Base-by-base conservation (phyloP, 2,113 vertebrate species). In the Myrmecophaga tridactyla region DNA sequence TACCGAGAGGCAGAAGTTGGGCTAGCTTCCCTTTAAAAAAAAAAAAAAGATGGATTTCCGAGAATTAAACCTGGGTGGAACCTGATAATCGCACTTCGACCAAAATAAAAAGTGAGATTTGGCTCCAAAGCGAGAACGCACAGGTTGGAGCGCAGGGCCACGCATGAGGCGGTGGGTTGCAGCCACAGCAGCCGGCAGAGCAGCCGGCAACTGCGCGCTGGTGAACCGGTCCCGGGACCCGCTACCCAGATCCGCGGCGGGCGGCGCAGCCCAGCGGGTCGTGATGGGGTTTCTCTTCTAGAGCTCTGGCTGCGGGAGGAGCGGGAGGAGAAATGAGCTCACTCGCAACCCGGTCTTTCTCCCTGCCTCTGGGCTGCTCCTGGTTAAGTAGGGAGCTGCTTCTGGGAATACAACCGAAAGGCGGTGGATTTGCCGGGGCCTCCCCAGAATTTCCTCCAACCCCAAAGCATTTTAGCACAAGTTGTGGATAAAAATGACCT, bases 401-500 rank as follows among this genome's bases (percentile, higher is more conserved):
- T 25, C 11, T 25, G 21, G 31, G 69, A 62, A 75, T 13, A 20
- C 70, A 76, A 56, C 4, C 58, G 58, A 4, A 58, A 90, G 41
- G 60, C 60, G 6, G 39, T 21, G 48, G 60, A 53, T 78, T 41
- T n/a, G 73, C 75, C 73, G 36, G 63, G 12, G 41, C 15, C 48
- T 90, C 88, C 73, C 93, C 46, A 82, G 77, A 82, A 82, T n/a
- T 58, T 21, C 17, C 46, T 43, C 36, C 34, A 58, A 31, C 67
- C 53, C 3, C 34, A 62, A 77, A 96, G 67, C 92, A 63, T 88
- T 72, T 85, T 34, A 23, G 69, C 41, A 60, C 31, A 86, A 95
- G 94, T 89, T 67, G 51, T 34, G 48, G 95, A 65, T 96, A 96
- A 96, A 97, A 97, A 97, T 97, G 97, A 84, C 87, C 21, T 1